These are phyloP conservation scores for Halocaridina rubra DNA, from an alignment of 2,888 invertebrate species.

Conservation along the genomic window DNA sequence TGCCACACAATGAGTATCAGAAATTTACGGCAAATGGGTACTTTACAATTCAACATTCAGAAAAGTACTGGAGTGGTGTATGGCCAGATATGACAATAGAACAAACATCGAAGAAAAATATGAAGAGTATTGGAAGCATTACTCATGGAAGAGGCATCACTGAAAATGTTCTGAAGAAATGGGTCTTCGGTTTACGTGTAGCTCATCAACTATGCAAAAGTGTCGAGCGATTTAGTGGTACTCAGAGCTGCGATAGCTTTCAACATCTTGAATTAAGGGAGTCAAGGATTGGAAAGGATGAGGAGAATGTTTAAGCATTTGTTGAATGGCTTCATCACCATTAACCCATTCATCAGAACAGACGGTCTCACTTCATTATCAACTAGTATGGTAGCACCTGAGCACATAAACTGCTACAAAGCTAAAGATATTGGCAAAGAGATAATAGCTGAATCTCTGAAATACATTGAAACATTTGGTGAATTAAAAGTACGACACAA, in stretches of 20 bases:
- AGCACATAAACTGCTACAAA: neutral
- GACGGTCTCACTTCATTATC: neutral
- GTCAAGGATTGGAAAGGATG: slow-evolving; percentile 1
- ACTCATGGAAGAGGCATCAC: neutral
- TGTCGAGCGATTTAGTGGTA: neutral
- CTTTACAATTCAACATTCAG: neutral
- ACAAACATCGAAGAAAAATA: too few species aligned
- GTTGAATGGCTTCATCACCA: neutral
- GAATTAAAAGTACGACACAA: neutral
- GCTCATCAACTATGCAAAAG: neutral
- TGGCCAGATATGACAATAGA: too few species aligned
- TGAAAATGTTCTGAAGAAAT: neutral
- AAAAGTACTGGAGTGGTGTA: neutral
- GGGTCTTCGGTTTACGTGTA: neutral
- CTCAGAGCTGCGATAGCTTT: neutral
- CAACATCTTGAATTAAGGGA: neutral
- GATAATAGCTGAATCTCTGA: neutral
- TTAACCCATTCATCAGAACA: neutral
- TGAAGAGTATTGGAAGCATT: neutral
- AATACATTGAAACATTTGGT: neutral
- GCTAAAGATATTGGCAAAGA: neutral
- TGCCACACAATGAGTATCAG: too few species aligned
- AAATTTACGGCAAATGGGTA: too few species aligned
- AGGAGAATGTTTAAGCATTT: neutral
- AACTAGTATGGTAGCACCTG: neutral